Base-by-base conservation (phyloP, 2,113 vertebrate genomes). In the Labeo rohita region DNA sequence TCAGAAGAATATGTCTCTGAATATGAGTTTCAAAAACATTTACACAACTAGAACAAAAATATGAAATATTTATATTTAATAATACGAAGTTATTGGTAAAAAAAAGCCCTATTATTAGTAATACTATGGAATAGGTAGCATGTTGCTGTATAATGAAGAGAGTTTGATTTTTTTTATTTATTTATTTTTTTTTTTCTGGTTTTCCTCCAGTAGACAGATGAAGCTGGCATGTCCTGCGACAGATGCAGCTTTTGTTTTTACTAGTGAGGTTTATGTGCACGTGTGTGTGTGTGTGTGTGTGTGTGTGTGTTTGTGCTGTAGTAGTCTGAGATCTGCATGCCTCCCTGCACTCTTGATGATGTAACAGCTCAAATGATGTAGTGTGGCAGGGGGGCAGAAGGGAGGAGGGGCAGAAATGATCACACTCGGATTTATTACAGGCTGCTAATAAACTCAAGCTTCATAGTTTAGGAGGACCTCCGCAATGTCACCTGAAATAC, bases 311-410 rank as follows among this genome's bases (percentile, higher is more conserved):
- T 18, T 80, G 65, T 59, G 77, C 50, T 56, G 56, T 83, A 80
- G 85, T 59, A 50, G 39, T 76, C 28, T 59, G 65, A 10, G 21
- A 82, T 59, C 54, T 86, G 56, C 70, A 83, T 75, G 85, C 85
- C 68, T 65, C 77, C 10, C 66, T 81, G 68, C 70, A 66, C 80
- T 78, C 73, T 28, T 82, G 85, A 75, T 82, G 85, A 86, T 86
- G 66, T 81, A 82, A 86, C 78, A 0, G 78, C 52, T 86, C 66
- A 75, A 28, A 63, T 86, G 80, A 76, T 77, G 80, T 83, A 81
- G 68, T 86, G 77, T 80, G 76, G 52, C 85, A 77, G 36, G 73
- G 47, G 84, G 73, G 84, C 61, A 75, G 73, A 23, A 81, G 68
- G 72, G 79, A 74, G 66, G 61, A 73, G 85, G 68, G 70, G 78